Conservation (phyloP, 1,140 invertebrate genomes). For the Leguminivora glycinivorella region DNA sequence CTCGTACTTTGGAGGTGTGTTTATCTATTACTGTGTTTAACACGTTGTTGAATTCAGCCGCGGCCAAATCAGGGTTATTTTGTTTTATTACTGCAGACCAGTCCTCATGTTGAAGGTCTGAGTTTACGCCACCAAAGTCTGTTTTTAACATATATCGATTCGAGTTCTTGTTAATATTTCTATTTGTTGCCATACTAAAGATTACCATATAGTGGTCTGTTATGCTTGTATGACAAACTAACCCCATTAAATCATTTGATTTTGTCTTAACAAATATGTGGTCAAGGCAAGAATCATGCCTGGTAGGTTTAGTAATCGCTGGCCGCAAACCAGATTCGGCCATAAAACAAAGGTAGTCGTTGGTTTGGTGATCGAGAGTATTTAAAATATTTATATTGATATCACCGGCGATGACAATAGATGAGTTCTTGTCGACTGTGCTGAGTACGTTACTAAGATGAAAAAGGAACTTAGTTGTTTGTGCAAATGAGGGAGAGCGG, state of each 20-base stretch:
- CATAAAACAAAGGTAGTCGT: conserved; percentile 6
- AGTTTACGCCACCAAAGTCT: not conserved
- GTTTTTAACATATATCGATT: not conserved
- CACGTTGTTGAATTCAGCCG: not conserved
- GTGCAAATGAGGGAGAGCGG: not conserved
- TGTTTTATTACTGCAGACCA: not conserved
- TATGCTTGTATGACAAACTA: not conserved
- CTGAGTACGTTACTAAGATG: not conserved
- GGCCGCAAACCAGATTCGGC: not conserved
- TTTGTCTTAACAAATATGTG: not conserved
- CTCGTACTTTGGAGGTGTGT: not conserved
- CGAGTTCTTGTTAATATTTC: not conserved
- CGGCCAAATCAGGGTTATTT: not conserved
- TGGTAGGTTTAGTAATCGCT: not conserved
- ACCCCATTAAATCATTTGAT: not conserved
- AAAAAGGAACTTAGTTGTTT: not conserved
- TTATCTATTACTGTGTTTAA: not conserved
- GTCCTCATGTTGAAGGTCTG: not conserved
- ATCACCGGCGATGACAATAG: not conserved
- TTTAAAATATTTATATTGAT: not conserved
- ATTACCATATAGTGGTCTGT: not conserved
- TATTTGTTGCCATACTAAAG: not conserved
- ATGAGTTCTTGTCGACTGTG: not conserved
- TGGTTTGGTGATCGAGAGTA: not conserved
- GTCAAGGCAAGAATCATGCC: not conserved